Percentiles rank a stretch among this genome's conserved stretches.
Conservation (phyloP, 2,113 vertebrate genomes). For the Lycocorax pyrrhopterus region DNA sequence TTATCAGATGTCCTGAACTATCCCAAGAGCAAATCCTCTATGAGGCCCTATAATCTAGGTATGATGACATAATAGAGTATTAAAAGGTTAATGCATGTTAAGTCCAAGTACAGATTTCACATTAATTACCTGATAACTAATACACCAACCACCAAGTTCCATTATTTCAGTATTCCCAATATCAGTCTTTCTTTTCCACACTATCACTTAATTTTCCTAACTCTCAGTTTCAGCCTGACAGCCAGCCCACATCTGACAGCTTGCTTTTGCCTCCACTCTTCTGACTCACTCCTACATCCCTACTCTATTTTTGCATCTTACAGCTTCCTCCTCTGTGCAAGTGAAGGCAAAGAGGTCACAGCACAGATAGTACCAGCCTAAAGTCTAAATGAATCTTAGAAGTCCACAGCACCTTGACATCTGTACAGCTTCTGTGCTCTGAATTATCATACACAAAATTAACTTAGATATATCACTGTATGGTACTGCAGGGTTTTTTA, state of each 20-base stretch:
- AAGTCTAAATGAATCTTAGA: background rate
- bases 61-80: background rate
- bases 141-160: background rate
- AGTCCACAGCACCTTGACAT: background rate
- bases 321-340: background rate
- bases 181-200: background rate
- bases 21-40: background rate
- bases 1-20: background rate
- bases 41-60: background rate
- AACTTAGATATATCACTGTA: background rate
- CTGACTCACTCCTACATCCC: slow-evolving; percentile 30
- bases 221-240: slow-evolving; percentile 20
- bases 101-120: background rate
- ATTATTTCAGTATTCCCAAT: background rate
- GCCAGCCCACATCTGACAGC: slow-evolving; percentile 42
- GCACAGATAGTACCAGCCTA: background rate
- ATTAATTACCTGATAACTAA: background rate
- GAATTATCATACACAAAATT: background rate
- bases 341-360: slow-evolving; percentile 6
- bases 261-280: slow-evolving; percentile 33
- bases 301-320: slow-evolving; percentile 21
- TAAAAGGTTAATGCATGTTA: background rate
- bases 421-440: background rate
- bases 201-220: slow-evolving; percentile 1
- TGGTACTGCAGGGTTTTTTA: background rate